Base-by-base conservation (phyloP, 2,113 vertebrate genomes). In the Rhabdomys dilectus region DNA sequence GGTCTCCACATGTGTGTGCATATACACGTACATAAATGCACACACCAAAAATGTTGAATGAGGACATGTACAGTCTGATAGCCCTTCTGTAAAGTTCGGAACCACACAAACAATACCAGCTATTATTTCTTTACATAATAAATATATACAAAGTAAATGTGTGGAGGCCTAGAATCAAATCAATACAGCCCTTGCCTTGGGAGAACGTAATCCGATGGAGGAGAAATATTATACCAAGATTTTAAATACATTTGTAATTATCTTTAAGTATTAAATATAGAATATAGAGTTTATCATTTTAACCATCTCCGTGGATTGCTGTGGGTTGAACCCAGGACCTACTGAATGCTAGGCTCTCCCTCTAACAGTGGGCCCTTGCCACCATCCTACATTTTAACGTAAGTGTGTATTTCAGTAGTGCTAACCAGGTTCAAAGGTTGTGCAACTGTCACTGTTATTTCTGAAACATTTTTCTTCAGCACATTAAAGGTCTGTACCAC, bases 211-310 rank as follows among this genome's bases (percentile, higher is more conserved):
- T 36, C 19, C 6, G 24, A 68, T 8, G 19, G 51, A 80, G 21
- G 31, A 85, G 39, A 22, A 73, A 34, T 56, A 42, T 21, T 21
- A 2, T 31, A 45, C 8, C 5, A 31, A 53, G 13, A 78, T 87
- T 93, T 93, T 39, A 91, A 73, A 68, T 70, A 78, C 36, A 62
- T 66, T 56, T 91, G 36, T 92, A 77, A 73, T 64, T 19, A 72
- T 76, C 31, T 80, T 87, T 76, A 36, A 72, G 42, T 78, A 48
- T 34, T 24, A 90, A 64, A 90, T 48, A 77, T 45, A 48, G 31
- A 36, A 39, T 7, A 66, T 34, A 48, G 48, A 24, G 31, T 77
- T 76, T 76, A 19, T 48, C 56, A 87, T 72, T 88, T 87, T 42
- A 88, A 19, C 29, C 13, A 60, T 45, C 66, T 60, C 42, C 15